Evolutionary conservation across 2,797 vertebrate genomes (phyloP).

Genomic region (Halcyon leucocephala): DNA sequence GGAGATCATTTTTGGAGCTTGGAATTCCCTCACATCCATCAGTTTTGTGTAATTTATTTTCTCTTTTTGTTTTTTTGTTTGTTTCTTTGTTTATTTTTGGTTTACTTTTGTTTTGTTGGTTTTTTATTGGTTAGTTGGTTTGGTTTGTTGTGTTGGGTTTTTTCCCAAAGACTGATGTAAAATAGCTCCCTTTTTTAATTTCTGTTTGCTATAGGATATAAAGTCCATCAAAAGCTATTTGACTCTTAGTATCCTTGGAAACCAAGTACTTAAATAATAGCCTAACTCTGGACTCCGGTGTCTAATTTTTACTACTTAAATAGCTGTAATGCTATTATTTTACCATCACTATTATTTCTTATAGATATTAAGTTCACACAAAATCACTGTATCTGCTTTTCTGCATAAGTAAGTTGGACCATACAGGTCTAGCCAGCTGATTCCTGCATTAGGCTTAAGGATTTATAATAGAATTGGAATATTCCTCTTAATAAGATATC

Average conservation of each 20-base stretch:
- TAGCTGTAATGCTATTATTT: not conserved
- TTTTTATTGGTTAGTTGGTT: no score
- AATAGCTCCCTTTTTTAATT: not conserved
- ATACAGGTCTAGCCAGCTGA: not conserved
- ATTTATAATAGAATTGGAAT: not conserved
- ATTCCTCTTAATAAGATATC: conserved; percentile 8
- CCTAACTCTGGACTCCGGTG: not conserved
- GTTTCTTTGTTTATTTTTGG: no score
- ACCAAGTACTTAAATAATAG: not conserved
- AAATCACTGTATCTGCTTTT: not conserved
- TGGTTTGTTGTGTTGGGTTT: no score
- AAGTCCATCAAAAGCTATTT: not conserved
- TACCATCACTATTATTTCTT: not conserved
- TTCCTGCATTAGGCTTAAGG: not conserved
- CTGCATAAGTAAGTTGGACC: not conserved
- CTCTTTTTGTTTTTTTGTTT: not conserved
- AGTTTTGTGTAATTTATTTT: not conserved
- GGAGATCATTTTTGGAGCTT: not conserved
- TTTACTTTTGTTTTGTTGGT: no score
- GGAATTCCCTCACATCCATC: not conserved
- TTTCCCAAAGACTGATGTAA: not conserved
- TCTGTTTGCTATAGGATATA: not conserved
- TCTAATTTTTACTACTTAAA: not conserved
- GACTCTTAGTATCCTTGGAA: not conserved
- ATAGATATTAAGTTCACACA: not conserved